Conservation (phyloP, 2,888 invertebrate species). For the Toxonevra muliebris region DNA sequence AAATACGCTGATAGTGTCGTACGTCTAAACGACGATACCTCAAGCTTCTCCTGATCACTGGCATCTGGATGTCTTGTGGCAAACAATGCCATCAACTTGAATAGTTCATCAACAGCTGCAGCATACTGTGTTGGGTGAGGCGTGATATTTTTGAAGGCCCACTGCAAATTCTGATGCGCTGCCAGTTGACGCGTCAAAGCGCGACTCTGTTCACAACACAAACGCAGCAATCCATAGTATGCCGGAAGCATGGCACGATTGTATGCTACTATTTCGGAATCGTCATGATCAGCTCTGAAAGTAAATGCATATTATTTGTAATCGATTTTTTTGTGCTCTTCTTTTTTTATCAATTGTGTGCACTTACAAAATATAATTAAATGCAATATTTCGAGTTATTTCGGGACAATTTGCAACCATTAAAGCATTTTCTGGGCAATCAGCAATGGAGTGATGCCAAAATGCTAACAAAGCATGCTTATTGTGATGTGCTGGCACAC, state of each 20-base stretch:
- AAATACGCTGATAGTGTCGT: constrained; percentile 89
- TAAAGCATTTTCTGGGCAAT: constrained; percentile 92
- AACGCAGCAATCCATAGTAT: constrained; percentile 86
- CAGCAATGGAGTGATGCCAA: constrained; percentile 92
- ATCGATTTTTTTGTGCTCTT: not conserved
- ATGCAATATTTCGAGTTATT: constrained; percentile 93
- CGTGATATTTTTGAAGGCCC: constrained; percentile 96
- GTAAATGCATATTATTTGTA: not conserved
- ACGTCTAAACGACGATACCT: constrained; percentile 85
- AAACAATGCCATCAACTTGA: constrained; percentile 89
- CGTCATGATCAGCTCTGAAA: constrained; percentile 91
- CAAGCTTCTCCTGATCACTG: constrained; percentile 78
- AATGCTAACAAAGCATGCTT: constrained; percentile 92
- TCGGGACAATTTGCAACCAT: constrained; percentile 86
- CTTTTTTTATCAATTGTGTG: not conserved
- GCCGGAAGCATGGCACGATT: constrained; percentile 94
- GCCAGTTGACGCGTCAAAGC: constrained; percentile 87
- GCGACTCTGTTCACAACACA: constrained; percentile 90
- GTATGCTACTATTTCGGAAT: constrained; percentile 93
- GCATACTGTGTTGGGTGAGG: constrained; percentile 95
- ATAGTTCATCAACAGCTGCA: constrained; percentile 90
- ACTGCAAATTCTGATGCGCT: constrained; percentile 93
- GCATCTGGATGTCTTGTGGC: constrained; percentile 84
- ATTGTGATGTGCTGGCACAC: constrained; percentile 94
- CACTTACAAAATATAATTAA: constrained; percentile 93